These are phyloP conservation scores for Procambarus virginalis DNA, from an alignment of 1,140 invertebrate species.

Conservation along the genomic window DNA sequence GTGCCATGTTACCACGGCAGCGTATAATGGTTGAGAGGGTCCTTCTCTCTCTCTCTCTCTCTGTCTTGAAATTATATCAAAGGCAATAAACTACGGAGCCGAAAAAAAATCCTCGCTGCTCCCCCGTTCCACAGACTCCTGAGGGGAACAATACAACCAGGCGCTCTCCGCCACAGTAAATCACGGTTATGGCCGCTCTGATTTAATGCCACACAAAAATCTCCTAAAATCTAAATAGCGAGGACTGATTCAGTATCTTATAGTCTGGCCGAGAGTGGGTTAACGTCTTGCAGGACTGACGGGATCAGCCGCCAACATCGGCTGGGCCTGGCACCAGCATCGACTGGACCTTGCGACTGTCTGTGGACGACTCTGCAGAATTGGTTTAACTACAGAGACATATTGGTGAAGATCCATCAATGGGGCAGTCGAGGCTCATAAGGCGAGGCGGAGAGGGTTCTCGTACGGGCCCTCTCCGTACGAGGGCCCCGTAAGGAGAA, in stretches of 20 bases:
- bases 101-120: not conserved
- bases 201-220: conserved; percentile 6
- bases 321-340: no score
- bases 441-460: no score
- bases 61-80: conserved; percentile 1
- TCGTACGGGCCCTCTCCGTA: no score
- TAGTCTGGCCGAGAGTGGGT: not conserved
- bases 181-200: conserved; percentile 3
- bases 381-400: no score
- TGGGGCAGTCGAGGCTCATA: no score
- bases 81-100: not conserved
- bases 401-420: no score
- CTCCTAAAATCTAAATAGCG: conserved; percentile 12
- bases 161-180: not conserved
- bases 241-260: conserved; percentile 10
- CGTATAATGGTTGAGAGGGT: not conserved
- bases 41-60: not conserved
- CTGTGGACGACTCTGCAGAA: no score
- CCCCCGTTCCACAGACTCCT: not conserved
- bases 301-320: not conserved
- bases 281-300: not conserved
- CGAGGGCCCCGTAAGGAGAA: no score
- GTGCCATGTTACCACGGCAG: not conserved
- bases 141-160: conserved; percentile 4
- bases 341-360: no score